phyloP scores from a whole-genome alignment of 2,797 vertebrate species.

The Gymnothorax javanicus region DNA sequence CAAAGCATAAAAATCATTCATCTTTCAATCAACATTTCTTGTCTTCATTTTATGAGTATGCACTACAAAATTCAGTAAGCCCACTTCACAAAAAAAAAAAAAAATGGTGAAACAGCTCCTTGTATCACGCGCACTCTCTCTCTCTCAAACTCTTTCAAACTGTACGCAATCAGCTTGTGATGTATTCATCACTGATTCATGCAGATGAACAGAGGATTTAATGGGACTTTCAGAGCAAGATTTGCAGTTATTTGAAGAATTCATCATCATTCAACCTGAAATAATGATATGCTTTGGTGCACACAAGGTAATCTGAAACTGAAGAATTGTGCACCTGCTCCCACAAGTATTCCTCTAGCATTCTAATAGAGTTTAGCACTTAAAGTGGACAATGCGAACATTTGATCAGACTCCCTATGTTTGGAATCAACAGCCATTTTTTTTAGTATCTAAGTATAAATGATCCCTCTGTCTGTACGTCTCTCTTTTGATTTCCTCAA shows the following conservation, averaged over 20 bases:
- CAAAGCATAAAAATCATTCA: background rate
- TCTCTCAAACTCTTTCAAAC: background rate
- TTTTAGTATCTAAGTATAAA: background rate
- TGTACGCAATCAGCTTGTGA: background rate
- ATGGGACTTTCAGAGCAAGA: background rate
- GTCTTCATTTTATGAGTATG: background rate
- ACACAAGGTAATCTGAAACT: slow-evolving; percentile 7
- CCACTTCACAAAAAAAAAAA: background rate
- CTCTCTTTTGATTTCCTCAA: no score
- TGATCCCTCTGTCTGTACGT: no score
- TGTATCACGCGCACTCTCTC: background rate
- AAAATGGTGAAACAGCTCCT: background rate
- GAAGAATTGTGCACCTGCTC: background rate
- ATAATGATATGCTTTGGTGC: slow-evolving; percentile 11
- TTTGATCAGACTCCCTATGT: background rate
- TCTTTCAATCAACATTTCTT: background rate
- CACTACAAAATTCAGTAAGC: background rate
- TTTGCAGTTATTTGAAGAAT: slow-evolving; percentile 8
- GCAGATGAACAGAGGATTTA: background rate
- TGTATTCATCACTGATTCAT: background rate
- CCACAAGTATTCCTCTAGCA: background rate
- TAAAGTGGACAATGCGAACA: background rate
- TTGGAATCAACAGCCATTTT: background rate
- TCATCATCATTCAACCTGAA: slow-evolving; percentile 16
- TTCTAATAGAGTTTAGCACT: slow-evolving; percentile 7